Conservation (phyloP, 2,113 vertebrate species). For the Actenoides hombroni region DNA sequence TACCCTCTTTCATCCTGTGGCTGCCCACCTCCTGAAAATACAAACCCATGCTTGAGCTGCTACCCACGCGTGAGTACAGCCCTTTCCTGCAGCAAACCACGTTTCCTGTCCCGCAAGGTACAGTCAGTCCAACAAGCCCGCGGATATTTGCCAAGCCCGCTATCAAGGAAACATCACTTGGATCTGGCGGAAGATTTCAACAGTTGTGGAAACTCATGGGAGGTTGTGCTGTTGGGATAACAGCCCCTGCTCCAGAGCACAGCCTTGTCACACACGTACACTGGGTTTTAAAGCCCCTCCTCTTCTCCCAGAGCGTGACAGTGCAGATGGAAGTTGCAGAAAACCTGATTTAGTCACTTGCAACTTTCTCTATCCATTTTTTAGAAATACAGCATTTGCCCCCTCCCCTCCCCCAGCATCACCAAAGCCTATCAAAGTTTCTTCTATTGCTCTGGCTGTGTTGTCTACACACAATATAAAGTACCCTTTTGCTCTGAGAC, state of each 20-base stretch:
- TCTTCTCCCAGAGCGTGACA: neutral
- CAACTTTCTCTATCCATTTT: neutral
- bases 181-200: neutral
- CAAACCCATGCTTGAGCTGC: neutral
- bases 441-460: neutral
- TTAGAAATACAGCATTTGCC: neutral
- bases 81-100: conserved; percentile 39
- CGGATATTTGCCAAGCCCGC: neutral
- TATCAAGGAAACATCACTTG: neutral
- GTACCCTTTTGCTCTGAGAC: neutral
- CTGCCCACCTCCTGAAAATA: neutral
- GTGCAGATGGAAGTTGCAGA: neutral
- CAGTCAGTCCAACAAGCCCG: neutral
- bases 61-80: neutral
- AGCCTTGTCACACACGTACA: neutral
- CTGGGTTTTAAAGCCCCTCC: neutral
- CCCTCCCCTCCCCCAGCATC: neutral
- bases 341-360: neutral
- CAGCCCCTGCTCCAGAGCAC: neutral
- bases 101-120: conserved; percentile 7
- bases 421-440: neutral
- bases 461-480: neutral
- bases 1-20: neutral
- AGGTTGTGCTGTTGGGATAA: neutral
- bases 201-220: neutral